These are phyloP conservation scores for Trichonephila inaurata DNA, from an alignment of 1,140 invertebrate genomes.

Conservation along the genomic window DNA sequence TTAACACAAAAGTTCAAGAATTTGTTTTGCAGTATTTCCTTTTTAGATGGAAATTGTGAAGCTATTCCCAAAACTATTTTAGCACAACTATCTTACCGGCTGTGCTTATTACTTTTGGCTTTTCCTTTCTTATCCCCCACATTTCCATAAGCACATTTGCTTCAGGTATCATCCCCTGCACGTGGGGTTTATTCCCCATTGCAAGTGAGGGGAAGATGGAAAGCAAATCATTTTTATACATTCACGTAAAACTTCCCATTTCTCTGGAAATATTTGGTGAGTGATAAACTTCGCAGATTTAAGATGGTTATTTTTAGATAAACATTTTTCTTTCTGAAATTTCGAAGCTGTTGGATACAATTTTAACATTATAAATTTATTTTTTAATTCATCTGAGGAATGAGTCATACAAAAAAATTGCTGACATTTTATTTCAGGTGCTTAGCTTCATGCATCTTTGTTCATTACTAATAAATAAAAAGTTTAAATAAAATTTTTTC, in stretches of 20 bases:
- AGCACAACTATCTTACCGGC: slow-evolving; percentile 9
- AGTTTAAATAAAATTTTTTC: too few species aligned
- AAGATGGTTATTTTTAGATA: background rate
- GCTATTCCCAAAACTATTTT: background rate
- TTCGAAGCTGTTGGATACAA: too few species aligned
- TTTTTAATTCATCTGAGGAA: too few species aligned
- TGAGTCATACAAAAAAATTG: too few species aligned
- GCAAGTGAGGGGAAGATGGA: background rate
- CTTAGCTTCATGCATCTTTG: too few species aligned
- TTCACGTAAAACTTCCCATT: background rate
- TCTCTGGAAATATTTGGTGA: background rate
- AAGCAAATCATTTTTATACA: background rate
- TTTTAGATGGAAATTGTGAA: background rate
- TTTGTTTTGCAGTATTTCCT: background rate
- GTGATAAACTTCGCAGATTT: slow-evolving; percentile 4
- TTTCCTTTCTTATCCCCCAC: background rate
- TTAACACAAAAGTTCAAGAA: background rate
- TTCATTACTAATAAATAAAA: too few species aligned
- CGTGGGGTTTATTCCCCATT: background rate
- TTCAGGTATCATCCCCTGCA: background rate
- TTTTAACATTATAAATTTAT: too few species aligned
- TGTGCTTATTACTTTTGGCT: background rate
- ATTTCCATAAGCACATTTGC: slow-evolving; percentile 25
- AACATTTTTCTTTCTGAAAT: too few species aligned
- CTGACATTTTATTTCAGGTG: too few species aligned